A percentile compares a stretch with the other conserved stretches of the same genome.
Conservation (phyloP, 1,140 invertebrate species). For the Lycorma delicatula region DNA sequence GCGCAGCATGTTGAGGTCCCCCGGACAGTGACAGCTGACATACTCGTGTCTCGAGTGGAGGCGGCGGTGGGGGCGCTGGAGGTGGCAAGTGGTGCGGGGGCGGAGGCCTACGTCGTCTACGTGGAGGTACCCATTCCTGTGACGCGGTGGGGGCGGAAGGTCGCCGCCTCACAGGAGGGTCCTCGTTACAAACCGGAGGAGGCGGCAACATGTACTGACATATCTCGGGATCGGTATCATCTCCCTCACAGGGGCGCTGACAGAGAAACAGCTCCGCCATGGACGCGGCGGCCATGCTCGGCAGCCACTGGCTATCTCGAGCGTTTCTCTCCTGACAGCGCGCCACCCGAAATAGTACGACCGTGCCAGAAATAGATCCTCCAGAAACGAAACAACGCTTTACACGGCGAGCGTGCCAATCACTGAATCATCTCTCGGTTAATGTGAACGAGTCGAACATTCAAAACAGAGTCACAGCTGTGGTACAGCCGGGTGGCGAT, state of each 20-base stretch:
- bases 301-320: not conserved
- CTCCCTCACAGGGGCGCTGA: not conserved
- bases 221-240: not conserved
- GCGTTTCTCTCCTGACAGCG: not conserved
- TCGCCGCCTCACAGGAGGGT: constrained; percentile 37
- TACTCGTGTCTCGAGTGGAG: constrained; percentile 20
- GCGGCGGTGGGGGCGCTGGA: constrained; percentile 20
- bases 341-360: not conserved
- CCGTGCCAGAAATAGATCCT: not conserved
- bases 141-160: constrained; percentile 36
- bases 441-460: too few species aligned
- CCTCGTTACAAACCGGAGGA: too few species aligned
- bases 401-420: too few species aligned
- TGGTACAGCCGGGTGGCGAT: not conserved
- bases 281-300: not conserved
- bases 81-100: constrained; percentile 19
- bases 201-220: constrained; percentile 36
- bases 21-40: constrained; percentile 35
- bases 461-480: not conserved
- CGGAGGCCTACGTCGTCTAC: constrained; percentile 18
- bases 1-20: constrained; percentile 31
- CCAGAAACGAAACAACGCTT: too few species aligned
- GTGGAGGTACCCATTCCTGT: constrained; percentile 34
- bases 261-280: not conserved
- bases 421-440: too few species aligned